A percentile compares a stretch with the other conserved stretches of the same genome.
Evolutionary conservation across 2,797 vertebrate species (phyloP).

Genomic region (Melanotaenia boesemani): DNA sequence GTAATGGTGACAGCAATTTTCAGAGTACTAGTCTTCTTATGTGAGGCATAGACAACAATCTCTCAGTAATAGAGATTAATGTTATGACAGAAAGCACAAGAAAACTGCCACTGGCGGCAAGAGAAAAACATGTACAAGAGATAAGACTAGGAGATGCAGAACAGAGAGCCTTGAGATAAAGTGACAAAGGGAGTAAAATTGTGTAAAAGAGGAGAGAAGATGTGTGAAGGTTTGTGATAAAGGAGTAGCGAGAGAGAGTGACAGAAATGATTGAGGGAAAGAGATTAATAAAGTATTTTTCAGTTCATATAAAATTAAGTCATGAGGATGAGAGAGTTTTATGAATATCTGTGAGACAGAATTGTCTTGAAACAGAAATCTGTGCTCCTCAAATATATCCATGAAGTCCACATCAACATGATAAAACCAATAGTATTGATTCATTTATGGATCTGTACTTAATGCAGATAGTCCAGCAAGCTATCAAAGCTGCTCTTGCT

Average conservation of each 20-base stretch:
- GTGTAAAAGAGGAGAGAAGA: conserved; percentile 39
- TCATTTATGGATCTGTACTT: no score
- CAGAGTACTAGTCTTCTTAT: background rate
- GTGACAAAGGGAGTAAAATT: conserved; percentile 37
- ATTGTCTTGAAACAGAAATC: no score
- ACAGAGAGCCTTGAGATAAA: conserved; percentile 40
- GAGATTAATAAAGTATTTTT: background rate
- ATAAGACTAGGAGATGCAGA: conserved; percentile 44
- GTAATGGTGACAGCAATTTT: conserved; percentile 27
- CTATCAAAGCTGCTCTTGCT: no score
- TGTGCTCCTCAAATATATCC: no score
- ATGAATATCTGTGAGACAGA: no score
- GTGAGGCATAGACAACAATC: conserved; percentile 36
- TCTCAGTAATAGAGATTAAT: conserved; percentile 21
- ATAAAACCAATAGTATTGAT: no score
- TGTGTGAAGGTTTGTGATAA: conserved; percentile 6
- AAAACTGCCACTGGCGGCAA: conserved; percentile 20
- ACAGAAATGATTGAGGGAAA: background rate
- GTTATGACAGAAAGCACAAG: conserved; percentile 40
- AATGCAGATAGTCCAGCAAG: no score
- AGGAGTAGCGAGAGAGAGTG: background rate
- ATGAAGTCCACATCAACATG: no score
- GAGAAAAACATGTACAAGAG: conserved; percentile 5
- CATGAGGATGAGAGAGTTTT: no score
- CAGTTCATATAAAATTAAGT: no score